Conservation (phyloP, 2,113 vertebrate genomes). For the Oxygymnocypris stewartii region DNA sequence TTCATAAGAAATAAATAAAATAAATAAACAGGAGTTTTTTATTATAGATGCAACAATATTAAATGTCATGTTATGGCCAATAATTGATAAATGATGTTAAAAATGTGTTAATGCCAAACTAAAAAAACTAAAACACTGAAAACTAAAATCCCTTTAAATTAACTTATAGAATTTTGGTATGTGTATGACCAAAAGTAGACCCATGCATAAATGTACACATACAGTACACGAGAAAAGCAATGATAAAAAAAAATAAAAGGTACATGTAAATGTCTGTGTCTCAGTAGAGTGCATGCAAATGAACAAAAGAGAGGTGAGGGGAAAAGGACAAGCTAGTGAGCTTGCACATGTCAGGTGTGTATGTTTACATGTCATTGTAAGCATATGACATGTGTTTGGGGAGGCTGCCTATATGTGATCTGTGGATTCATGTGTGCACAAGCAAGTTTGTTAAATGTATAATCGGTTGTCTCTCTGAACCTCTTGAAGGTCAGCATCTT, state of each 20-base stretch:
- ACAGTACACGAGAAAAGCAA: not conserved
- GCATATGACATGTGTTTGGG: not conserved
- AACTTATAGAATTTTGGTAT: no score
- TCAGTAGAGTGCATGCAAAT: not conserved
- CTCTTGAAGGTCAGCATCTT: constrained; percentile 68
- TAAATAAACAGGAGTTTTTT: not conserved
- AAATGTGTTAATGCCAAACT: no score
- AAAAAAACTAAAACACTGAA: not conserved
- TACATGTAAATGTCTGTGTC: constrained; percentile 16
- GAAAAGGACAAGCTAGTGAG: not conserved
- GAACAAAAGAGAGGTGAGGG: not conserved
- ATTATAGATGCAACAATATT: not conserved
- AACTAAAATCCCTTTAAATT: not conserved
- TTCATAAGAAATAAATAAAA: no score
- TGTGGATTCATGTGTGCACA: constrained; percentile 67
- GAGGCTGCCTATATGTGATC: not conserved
- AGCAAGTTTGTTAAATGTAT: constrained; percentile 64
- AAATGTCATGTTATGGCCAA: not conserved
- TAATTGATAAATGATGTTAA: not conserved
- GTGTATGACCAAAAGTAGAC: not conserved
- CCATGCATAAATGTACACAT: not conserved
- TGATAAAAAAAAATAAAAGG: not conserved
- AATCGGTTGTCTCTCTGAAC: constrained; percentile 67
- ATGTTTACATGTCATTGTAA: constrained; percentile 3
- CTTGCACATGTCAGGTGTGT: not conserved